Evolutionary conservation across 2,888 invertebrate species (phyloP).

Genomic region (Polyommatus iphigenia): DNA sequence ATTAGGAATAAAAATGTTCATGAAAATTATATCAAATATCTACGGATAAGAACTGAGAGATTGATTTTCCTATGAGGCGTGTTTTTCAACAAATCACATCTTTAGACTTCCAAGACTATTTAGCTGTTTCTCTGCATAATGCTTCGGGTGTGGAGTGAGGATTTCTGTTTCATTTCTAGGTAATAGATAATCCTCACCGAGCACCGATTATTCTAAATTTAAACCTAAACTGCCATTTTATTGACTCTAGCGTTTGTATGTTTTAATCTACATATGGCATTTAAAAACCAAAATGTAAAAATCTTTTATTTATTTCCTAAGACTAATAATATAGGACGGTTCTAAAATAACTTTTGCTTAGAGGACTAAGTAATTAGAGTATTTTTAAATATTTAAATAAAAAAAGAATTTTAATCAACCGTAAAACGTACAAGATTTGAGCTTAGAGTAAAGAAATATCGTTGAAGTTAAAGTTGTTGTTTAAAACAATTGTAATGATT

Average conservation of each 20-base stretch:
- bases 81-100: neutral
- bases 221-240: constrained; percentile 28
- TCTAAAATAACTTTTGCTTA: constrained; percentile 20
- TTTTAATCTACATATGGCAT: constrained; percentile 28
- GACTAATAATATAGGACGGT: neutral
- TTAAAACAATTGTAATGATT: neutral
- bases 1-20: neutral
- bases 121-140: neutral
- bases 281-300: constrained; percentile 26
- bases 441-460: constrained; percentile 52
- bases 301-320: constrained; percentile 1
- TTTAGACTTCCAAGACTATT: neutral
- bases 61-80: neutral
- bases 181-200: neutral
- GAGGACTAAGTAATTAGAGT: neutral
- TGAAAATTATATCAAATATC: neutral
- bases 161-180: neutral
- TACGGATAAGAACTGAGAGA: neutral
- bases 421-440: constrained; percentile 58
- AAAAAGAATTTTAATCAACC: constrained; percentile 46
- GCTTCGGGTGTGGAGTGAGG: neutral
- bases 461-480: constrained; percentile 24
- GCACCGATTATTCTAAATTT: constrained; percentile 27
- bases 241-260: constrained; percentile 25
- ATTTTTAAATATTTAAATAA: constrained; percentile 22